Evolutionary conservation across 2,888 invertebrate genomes (phyloP).

Genomic region (Sinotaia quadrata): DNA sequence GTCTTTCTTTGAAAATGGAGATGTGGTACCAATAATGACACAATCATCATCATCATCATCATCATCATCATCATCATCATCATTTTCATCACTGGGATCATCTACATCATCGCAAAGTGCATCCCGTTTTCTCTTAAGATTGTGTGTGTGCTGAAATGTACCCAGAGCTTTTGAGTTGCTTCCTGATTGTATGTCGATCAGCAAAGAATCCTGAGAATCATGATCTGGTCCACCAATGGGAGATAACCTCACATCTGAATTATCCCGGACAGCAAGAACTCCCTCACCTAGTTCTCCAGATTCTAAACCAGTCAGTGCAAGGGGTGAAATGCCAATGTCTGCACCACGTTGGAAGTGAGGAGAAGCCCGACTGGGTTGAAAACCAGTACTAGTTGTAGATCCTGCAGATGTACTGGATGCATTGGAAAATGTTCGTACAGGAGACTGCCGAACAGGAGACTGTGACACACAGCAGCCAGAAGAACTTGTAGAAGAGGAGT

Average conservation of each 20-base stretch:
- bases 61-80: constrained; percentile 29
- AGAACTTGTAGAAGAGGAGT: constrained; percentile 50
- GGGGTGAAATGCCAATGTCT: constrained; percentile 32
- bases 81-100: constrained; percentile 9
- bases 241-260: background rate
- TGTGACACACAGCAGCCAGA: constrained; percentile 33
- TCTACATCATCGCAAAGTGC: constrained; percentile 13
- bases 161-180: too few species aligned
- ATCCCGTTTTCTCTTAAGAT: constrained; percentile 32
- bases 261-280: background rate
- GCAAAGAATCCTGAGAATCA: too few species aligned
- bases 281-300: background rate
- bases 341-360: constrained; percentile 38
- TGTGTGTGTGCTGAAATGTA: too few species aligned
- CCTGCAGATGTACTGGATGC: constrained; percentile 52
- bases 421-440: constrained; percentile 55
- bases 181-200: too few species aligned
- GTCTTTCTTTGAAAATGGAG: background rate
- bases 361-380: constrained; percentile 49
- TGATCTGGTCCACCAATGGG: background rate
- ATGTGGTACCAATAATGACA: constrained; percentile 22
- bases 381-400: constrained; percentile 60
- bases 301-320: constrained; percentile 1
- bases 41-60: constrained; percentile 25
- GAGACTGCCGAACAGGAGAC: constrained; percentile 46